phyloP scores from a whole-genome alignment of 2,797 vertebrate species.

The Coranthus polyacanthus region DNA sequence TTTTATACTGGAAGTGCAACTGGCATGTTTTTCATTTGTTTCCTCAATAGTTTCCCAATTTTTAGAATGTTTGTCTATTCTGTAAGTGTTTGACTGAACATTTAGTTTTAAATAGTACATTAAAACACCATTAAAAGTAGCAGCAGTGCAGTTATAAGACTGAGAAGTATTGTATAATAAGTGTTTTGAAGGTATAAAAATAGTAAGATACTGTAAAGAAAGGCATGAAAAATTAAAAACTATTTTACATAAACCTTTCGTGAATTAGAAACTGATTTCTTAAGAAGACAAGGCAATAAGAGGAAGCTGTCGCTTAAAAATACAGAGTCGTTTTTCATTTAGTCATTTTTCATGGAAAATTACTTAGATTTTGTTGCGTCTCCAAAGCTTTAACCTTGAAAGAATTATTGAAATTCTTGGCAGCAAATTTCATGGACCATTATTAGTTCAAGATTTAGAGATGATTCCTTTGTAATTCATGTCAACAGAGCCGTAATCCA shows the following conservation, averaged over 20 bases:
- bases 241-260: neutral
- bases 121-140: too few relatives aligned
- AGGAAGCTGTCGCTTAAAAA: constrained; percentile 30
- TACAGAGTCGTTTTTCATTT: too few relatives aligned
- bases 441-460: constrained; percentile 51
- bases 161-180: too few relatives aligned
- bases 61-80: too few relatives aligned
- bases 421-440: constrained; percentile 46
- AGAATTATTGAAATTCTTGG: constrained; percentile 60
- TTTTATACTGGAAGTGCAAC: too few relatives aligned
- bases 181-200: too few relatives aligned
- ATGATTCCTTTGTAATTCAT: constrained; percentile 54
- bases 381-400: constrained; percentile 37
- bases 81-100: too few relatives aligned
- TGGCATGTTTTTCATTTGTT: too few relatives aligned
- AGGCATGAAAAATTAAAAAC: neutral
- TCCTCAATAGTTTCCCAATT: too few relatives aligned
- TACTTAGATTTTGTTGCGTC: constrained; percentile 23
- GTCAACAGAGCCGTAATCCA: constrained; percentile 48
- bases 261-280: neutral
- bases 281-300: neutral
- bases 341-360: constrained; percentile 32
- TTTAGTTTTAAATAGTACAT: too few relatives aligned
- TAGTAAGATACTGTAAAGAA: neutral
- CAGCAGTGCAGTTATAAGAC: too few relatives aligned